Base-by-base conservation (phyloP, 2,797 vertebrate species). In the Crenuchus spilurus region DNA sequence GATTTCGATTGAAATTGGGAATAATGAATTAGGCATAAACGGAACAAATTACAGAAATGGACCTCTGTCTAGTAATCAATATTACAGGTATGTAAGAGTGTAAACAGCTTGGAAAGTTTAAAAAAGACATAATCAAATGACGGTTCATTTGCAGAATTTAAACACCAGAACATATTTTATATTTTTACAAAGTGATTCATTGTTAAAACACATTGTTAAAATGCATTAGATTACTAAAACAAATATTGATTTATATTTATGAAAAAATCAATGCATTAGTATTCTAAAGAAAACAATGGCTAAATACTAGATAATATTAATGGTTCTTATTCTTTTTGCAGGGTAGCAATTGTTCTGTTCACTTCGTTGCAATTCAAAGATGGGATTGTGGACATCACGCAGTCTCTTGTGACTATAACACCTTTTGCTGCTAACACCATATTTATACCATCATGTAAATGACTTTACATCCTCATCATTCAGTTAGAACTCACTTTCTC, bases 41-140 rank as follows among this genome's bases (percentile, higher is more conserved):
- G 88, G 77, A 83, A 0, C 71, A 0, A 6, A 0, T 18, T 93
- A 93, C 76, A 14, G 0, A 0, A 93, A 93, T 18, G 82, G 81
- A 49, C 0, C 4, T 22, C 87, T 93, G 46, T 1, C 6, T 0
- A 0, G 65, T 18, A 60, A 1, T 6, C 13, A 2, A 31, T 2
- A 9, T 14, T 93, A 92, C 76, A 22, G 20, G 92, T 93, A n/a
- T n/a, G n/a, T n/a, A 88, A 55, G 83, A 77, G 8, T 26, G 18
- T 14, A 62, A 0, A 41, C 1, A 20, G 3, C 20, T 26, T n/a
- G 14, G 13, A n/a, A 31, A 44, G 1, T 13, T 26, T 68, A 1
- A 22, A 22, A 30, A 55, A 30, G 14, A 30, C 9, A 20, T 18
- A 18, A 7, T 11, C 35, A 37, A 55, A 22, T 6, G 33, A 57